Evolutionary conservation across 2,113 vertebrate genomes (phyloP).

Genomic region (Zingel zingel): DNA sequence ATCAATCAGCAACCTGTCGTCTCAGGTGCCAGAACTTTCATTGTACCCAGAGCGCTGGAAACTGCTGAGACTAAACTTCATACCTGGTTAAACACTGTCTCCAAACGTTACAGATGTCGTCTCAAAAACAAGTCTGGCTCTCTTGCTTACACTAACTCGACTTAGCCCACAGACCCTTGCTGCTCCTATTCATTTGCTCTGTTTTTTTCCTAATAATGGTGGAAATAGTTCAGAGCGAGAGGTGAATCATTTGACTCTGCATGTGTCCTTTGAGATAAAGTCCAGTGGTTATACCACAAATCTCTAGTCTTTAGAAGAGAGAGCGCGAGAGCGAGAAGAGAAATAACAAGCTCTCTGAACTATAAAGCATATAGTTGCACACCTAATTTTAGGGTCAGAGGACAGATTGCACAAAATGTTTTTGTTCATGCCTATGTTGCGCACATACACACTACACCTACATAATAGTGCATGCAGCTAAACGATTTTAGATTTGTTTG

Average conservation of each 20-base stretch:
- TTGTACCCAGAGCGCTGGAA: constrained; percentile 37
- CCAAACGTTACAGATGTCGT: constrained; percentile 9
- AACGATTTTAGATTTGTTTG: constrained; percentile 33
- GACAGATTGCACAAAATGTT: constrained; percentile 45
- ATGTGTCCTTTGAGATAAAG: constrained; percentile 76
- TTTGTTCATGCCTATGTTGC: constrained; percentile 5
- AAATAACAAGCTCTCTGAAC: constrained; percentile 61
- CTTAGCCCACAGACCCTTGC: constrained; percentile 29
- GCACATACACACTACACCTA: constrained; percentile 1
- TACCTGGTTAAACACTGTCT: constrained; percentile 26
- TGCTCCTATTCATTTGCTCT: constrained; percentile 41
- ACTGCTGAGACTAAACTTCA: constrained; percentile 54
- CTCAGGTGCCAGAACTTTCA: constrained; percentile 23
- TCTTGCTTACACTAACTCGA: constrained; percentile 27
- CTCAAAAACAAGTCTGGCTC: constrained; percentile 13
- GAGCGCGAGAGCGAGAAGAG: constrained; percentile 11
- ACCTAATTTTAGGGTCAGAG: constrained; percentile 59
- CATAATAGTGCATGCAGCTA: constrained; percentile 1
- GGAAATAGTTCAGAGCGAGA: constrained; percentile 62
- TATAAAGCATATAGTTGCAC: constrained; percentile 48
- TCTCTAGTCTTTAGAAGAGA: constrained; percentile 59
- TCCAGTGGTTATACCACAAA: constrained; percentile 54
- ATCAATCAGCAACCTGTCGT: constrained; percentile 65
- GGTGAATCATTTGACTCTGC: constrained; percentile 72
- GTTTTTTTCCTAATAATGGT: constrained; percentile 53